A percentile compares a stretch with the other conserved stretches of the same genome.
These are phyloP conservation scores for Drosophila baimaii DNA, from an alignment of 1,140 invertebrate genomes.

Conservation along the genomic window DNA sequence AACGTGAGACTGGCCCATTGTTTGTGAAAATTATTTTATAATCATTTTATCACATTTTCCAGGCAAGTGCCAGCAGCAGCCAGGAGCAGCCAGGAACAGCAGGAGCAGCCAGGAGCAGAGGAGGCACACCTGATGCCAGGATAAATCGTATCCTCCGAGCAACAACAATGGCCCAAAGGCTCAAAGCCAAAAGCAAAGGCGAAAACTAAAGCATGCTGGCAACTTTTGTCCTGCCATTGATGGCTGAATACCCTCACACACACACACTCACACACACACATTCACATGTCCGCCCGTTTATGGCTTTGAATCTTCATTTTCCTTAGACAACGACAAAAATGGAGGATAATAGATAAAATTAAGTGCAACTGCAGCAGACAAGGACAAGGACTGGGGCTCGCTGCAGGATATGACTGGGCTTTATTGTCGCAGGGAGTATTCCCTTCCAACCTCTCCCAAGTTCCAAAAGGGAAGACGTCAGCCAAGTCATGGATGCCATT, in stretches of 20 bases:
- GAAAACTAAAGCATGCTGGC: constrained; percentile 34
- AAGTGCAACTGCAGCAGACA: constrained; percentile 80
- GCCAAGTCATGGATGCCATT: constrained; percentile 65
- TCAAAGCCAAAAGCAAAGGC: constrained; percentile 22
- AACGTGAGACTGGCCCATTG: constrained; percentile 59
- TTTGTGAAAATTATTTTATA: constrained; percentile 81
- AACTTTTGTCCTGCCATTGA: constrained; percentile 59
- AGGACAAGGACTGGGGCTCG: constrained; percentile 18
- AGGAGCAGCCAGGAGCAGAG: constrained; percentile 8
- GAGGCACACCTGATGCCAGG: constrained; percentile 70
- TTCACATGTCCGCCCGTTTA: constrained; percentile 43
- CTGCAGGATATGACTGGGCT: constrained; percentile 19
- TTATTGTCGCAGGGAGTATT: constrained; percentile 38
- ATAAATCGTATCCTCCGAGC: constrained; percentile 38
- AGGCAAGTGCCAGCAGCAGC: constrained; percentile 51
- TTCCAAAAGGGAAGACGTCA: background rate
- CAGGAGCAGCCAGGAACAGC: constrained; percentile 24
- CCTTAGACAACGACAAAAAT: constrained; percentile 77
- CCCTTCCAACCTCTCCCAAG: background rate
- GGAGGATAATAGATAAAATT: constrained; percentile 79
- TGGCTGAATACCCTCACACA: constrained; percentile 34
- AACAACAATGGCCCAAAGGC: constrained; percentile 26
- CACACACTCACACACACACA: constrained; percentile 26
- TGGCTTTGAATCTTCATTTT: constrained; percentile 81
- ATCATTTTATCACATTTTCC: constrained; percentile 82